These are phyloP conservation scores for Petrocephalus sullivani DNA, from an alignment of 2,797 vertebrate species.

Conservation along the genomic window DNA sequence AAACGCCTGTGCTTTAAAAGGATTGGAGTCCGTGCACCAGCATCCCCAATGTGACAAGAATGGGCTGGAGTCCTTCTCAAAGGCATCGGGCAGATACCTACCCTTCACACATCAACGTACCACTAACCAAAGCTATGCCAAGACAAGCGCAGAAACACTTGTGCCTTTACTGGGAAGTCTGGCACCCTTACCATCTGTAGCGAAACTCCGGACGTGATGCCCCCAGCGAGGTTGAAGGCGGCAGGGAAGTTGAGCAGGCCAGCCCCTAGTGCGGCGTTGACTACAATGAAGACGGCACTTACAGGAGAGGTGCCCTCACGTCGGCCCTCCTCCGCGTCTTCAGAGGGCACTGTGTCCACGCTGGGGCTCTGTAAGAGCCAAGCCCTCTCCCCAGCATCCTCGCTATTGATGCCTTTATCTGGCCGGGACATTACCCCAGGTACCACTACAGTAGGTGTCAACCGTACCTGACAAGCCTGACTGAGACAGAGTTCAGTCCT, in stretches of 20 bases:
- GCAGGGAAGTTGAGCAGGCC: slow-evolving; percentile 95
- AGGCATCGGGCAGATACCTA: neutral
- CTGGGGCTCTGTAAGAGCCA: slow-evolving; percentile 85
- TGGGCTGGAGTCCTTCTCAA: neutral
- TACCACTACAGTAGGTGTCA: neutral
- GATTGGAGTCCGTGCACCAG: neutral
- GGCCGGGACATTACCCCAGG: slow-evolving; percentile 49
- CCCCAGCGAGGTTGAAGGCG: slow-evolving; percentile 86
- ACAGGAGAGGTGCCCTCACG: slow-evolving; percentile 61
- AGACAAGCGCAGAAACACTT: neutral
- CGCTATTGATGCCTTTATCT: slow-evolving; percentile 73
- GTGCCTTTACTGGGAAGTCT: neutral
- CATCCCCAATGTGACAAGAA: neutral
- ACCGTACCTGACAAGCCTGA: slow-evolving; percentile 18
- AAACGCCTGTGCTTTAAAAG: neutral
- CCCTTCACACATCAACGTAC: neutral
- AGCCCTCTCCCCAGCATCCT: slow-evolving; percentile 79
- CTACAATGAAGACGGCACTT: slow-evolving; percentile 87
- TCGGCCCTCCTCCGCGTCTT: slow-evolving; percentile 43
- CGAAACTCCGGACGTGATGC: slow-evolving; percentile 72
- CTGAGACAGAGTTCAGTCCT: slow-evolving; percentile 17
- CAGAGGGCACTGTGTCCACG: slow-evolving; percentile 63
- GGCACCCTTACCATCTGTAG: slow-evolving; percentile 80
- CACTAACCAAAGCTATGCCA: neutral
- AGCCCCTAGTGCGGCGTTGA: slow-evolving; percentile 88